Base-by-base conservation (phyloP, 2,888 invertebrate species). In the Stegophylla sp. region DNA sequence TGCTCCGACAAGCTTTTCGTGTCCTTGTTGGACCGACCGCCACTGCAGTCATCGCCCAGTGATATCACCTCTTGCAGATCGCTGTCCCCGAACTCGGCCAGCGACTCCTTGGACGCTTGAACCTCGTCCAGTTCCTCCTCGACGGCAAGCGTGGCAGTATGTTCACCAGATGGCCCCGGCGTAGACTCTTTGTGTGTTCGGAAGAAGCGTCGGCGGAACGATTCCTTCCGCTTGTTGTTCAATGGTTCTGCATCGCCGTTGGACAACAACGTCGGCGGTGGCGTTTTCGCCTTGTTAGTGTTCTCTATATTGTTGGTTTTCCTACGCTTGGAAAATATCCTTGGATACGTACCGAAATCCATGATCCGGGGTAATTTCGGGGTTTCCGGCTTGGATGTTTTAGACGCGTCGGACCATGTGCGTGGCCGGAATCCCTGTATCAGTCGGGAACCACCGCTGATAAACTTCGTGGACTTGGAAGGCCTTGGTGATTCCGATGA, bases 281-380 rank as follows among this genome's bases (percentile, higher is more conserved):
- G 77, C 1, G 79, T 64, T 9, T 56, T 26, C 4, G 53, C 23
- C 63, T 66, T 69, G 15, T 82, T 82, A 56, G 83, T 7, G 34
- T 34, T 34, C 34, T 34, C 66, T 0, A 90, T n/a, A n/a, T n/a
- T 90, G 13, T 84, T 84, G n/a, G 82, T 85, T 76, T 87, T 87
- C 7, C 86, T 85, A 53, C 86, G 87, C 56, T 85, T 86, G 23
- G 87, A 87, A 83, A 88, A 87, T 59, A 94, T 89, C 84, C 94
- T 90, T 0, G 94, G 94, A 85, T 92, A 94, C 0, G 94, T 94
- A 84, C 91, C 90, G 83, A 92, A 91, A 86, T 93, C 92, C 61
- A 72, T 73, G 23, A 34, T 48, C 48, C 48, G 74, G 73, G n/a
- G 51, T 10, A 74, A 43, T 23, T 63, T 75, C 17, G 71, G 43